Conservation (phyloP, 2,888 invertebrate genomes). For the Elgonia sp. region DNA sequence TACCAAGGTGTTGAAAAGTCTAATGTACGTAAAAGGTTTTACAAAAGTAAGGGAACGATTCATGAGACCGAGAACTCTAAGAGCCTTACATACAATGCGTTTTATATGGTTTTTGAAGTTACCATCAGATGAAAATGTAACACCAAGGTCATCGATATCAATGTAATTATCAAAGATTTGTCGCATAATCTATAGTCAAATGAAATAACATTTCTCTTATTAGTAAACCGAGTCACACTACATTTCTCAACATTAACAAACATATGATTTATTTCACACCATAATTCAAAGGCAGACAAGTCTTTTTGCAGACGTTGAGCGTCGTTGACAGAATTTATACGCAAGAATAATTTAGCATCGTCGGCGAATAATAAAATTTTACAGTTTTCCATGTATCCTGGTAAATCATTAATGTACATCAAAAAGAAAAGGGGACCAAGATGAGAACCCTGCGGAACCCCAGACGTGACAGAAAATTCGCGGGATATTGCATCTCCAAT, state of each 20-base stretch:
- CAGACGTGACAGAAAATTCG: too few species aligned
- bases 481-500: too few species aligned
- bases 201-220: too few species aligned
- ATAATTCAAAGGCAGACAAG: not conserved
- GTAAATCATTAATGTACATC: not conserved
- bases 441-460: too few species aligned
- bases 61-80: too few species aligned
- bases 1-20: not conserved
- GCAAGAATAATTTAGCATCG: not conserved
- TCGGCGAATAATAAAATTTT: not conserved
- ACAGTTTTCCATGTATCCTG: not conserved
- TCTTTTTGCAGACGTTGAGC: not conserved
- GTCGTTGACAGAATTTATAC: not conserved
- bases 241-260: not conserved
- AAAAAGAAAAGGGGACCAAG: too few species aligned
- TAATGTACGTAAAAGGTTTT: not conserved
- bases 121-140: not conserved
- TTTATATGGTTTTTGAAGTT: not conserved
- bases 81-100: too few species aligned
- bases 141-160: not conserved
- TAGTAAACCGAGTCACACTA: not conserved
- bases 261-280: not conserved
- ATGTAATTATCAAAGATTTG: not conserved
- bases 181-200: too few species aligned
- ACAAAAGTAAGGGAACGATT: too few species aligned